Evolutionary conservation across 2,797 vertebrate genomes (phyloP).

Genomic region (Numenius phaeopus): DNA sequence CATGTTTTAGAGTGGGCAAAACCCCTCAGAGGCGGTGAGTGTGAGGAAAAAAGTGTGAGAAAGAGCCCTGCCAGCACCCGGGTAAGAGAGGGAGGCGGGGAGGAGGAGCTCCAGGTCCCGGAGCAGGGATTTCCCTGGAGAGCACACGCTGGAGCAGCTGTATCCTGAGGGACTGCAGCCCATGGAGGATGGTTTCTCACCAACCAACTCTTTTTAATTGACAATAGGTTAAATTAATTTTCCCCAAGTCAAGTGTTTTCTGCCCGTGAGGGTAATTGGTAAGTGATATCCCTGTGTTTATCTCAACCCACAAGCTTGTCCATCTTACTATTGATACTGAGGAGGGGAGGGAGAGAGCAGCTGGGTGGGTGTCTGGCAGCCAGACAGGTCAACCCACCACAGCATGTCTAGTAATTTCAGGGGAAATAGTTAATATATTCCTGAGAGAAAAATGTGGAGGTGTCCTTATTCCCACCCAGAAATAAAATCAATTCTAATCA

Average conservation of each 20-base stretch:
- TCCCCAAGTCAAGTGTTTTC: not conserved
- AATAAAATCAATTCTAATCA: conserved; percentile 48
- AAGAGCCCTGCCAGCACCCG: not conserved
- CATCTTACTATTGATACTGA: not conserved
- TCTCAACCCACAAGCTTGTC: not conserved
- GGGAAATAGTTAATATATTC: conserved; percentile 9
- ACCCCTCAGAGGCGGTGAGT: fast-evolving
- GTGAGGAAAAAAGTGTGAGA: not conserved
- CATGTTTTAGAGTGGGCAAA: not conserved
- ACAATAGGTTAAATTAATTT: not conserved
- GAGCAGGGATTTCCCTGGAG: not conserved
- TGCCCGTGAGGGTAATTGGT: not conserved
- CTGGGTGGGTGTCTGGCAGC: not conserved
- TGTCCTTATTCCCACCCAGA: conserved; percentile 20
- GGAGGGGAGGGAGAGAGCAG: not conserved
- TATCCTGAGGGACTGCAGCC: not conserved
- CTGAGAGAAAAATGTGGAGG: not conserved
- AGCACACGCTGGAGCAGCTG: not conserved
- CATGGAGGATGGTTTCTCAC: not conserved
- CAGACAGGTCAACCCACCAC: not conserved
- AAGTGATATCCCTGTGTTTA: not conserved
- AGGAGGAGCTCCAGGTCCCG: not conserved
- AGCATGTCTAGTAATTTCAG: conserved; percentile 17
- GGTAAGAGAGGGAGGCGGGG: no score
- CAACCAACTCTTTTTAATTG: not conserved